Evolutionary conservation across 2,797 vertebrate genomes (phyloP).

Genomic region (Microctenopoma stevenorrisi): DNA sequence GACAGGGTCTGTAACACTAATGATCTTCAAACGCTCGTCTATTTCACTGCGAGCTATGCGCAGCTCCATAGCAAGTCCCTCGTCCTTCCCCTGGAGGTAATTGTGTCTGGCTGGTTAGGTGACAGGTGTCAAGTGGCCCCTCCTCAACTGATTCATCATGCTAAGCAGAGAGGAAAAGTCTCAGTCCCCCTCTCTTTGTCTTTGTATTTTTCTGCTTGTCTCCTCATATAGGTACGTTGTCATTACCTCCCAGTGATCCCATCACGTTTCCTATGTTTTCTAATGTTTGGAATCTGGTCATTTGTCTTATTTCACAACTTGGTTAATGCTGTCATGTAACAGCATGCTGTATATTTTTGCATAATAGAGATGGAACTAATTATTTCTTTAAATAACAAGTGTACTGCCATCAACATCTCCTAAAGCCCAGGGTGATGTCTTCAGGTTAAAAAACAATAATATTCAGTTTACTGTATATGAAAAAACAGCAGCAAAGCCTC

Average conservation of each 20-base stretch:
- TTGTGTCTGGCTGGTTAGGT: slow-evolving; percentile 84
- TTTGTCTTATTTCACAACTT: slow-evolving; percentile 2
- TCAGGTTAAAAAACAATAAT: background rate
- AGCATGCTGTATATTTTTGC: background rate
- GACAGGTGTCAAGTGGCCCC: slow-evolving; percentile 86
- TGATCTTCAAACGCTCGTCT: slow-evolving; percentile 85
- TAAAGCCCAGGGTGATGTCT: background rate
- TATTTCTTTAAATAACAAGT: background rate
- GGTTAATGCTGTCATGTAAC: background rate
- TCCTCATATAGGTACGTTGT: slow-evolving; percentile 48
- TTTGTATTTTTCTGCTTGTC: slow-evolving; percentile 59
- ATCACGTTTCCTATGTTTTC: slow-evolving; percentile 39
- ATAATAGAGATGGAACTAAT: slow-evolving; percentile 1
- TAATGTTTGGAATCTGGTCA: slow-evolving; percentile 3
- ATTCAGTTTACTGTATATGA: background rate
- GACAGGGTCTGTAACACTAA: slow-evolving; percentile 86
- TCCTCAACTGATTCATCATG: slow-evolving; percentile 79
- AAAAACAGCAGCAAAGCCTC: background rate
- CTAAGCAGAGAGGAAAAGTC: slow-evolving; percentile 79
- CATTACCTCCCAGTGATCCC: slow-evolving; percentile 42
- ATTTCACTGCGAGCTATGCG: slow-evolving; percentile 82
- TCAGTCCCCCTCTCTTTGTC: slow-evolving; percentile 41
- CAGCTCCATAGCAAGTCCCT: slow-evolving; percentile 81
- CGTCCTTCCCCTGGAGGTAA: slow-evolving; percentile 81
- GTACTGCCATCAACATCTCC: background rate